Percentiles rank a stretch among this genome's conserved stretches.
Evolutionary conservation across 2,797 vertebrate species (phyloP).

Genomic region (Amazona finschi): DNA sequence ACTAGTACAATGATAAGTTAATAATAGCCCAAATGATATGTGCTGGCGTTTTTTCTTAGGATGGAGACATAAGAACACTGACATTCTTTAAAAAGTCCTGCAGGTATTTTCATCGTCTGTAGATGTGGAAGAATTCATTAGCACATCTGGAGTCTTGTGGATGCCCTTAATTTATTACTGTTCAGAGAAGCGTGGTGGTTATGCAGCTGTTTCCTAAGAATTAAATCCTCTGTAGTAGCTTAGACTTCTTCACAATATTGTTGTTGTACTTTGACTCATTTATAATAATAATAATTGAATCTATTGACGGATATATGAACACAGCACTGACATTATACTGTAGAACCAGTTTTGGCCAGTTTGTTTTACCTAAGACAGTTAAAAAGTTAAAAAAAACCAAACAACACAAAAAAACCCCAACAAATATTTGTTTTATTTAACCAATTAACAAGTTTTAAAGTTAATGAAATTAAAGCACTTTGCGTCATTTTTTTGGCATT

Average conservation of each 20-base stretch:
- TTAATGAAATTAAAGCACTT: neutral
- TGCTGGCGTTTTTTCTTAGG: neutral
- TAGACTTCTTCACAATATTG: neutral
- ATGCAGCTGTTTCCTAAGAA: conserved; percentile 39
- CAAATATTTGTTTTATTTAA: neutral
- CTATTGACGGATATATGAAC: neutral
- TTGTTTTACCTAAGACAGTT: neutral
- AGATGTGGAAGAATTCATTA: conserved; percentile 23
- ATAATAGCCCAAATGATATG: neutral
- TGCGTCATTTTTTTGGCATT: neutral
- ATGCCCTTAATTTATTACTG: conserved; percentile 65
- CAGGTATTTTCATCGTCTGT: conserved; percentile 40
- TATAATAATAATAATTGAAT: neutral
- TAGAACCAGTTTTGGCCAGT: neutral
- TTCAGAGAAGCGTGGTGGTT: conserved; percentile 51
- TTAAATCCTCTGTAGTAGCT: neutral
- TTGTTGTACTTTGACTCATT: neutral
- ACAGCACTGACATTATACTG: neutral
- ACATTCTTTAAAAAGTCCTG: conserved; percentile 33
- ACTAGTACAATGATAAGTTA: neutral
- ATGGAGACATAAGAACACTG: neutral
- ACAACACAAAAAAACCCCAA: neutral
- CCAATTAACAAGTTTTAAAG: neutral
- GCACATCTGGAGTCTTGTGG: conserved; percentile 56
- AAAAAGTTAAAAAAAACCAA: neutral